Evolutionary conservation across 2,113 vertebrate species (phyloP).

Genomic region (Rhinolophus ferrumequinum): DNA sequence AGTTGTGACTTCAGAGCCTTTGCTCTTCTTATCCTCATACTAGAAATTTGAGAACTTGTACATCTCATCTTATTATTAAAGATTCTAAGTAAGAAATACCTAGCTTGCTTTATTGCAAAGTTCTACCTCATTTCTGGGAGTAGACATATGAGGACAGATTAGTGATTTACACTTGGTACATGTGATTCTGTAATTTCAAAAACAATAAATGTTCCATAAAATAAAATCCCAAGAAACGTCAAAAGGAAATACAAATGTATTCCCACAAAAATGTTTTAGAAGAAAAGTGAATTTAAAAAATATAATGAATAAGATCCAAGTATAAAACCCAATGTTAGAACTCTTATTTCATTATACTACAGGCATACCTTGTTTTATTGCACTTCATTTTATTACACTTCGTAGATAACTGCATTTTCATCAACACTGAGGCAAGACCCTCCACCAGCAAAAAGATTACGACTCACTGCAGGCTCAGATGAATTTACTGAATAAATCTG

Average conservation of each 20-base stretch:
- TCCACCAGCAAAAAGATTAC: not conserved
- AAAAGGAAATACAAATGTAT: not conserved
- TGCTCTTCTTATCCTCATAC: not conserved
- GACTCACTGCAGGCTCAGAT: not conserved
- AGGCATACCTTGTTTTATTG: not conserved
- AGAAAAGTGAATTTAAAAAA: not conserved
- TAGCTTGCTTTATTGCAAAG: not conserved
- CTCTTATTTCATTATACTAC: not conserved
- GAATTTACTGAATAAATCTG: not conserved
- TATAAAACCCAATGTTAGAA: not conserved
- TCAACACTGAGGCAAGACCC: not conserved
- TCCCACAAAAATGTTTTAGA: not conserved
- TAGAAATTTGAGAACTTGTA: not conserved
- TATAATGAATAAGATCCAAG: not conserved
- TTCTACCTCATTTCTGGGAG: not conserved
- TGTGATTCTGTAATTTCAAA: not conserved
- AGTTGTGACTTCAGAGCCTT: not conserved
- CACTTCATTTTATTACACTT: not conserved
- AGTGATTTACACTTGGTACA: not conserved
- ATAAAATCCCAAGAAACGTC: not conserved
- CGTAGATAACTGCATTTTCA: not conserved
- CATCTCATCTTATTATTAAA: not conserved
- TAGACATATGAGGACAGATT: not conserved
- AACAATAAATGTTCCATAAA: not conserved
- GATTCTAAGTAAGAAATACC: not conserved